Evolutionary conservation across 2,797 vertebrate genomes (phyloP).

Genomic region (Rachycentron canadum): DNA sequence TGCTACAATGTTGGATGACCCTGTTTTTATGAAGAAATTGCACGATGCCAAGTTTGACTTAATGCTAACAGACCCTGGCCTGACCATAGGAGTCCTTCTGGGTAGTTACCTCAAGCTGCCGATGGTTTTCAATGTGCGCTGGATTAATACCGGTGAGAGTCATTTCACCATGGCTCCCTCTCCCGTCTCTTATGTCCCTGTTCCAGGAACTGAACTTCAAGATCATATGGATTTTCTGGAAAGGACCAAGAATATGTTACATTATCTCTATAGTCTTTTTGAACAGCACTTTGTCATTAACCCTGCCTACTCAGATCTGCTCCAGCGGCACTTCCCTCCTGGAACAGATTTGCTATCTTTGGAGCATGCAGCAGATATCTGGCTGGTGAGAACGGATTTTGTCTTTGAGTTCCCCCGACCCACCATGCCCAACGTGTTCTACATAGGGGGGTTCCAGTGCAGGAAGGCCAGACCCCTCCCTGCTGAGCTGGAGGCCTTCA

Average conservation of each 20-base stretch:
- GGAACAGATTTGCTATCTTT: conserved; percentile 73
- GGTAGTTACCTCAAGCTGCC: conserved; percentile 77
- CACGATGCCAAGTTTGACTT: conserved; percentile 75
- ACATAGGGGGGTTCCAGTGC: conserved; percentile 84
- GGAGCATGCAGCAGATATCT: conserved; percentile 75
- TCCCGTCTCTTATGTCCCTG: conserved; percentile 76
- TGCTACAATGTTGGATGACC: conserved; percentile 67
- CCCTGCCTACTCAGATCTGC: conserved; percentile 62
- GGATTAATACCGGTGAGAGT: conserved; percentile 74
- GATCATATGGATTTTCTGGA: conserved; percentile 77
- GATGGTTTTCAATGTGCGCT: conserved; percentile 78
- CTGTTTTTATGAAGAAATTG: conserved; percentile 64
- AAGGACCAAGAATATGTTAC: conserved; percentile 69
- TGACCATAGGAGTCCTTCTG: conserved; percentile 68
- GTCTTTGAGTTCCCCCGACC: conserved; percentile 84
- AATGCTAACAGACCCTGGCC: conserved; percentile 74
- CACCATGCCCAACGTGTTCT: conserved; percentile 83
- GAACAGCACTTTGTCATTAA: conserved; percentile 57
- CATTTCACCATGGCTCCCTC: conserved; percentile 74
- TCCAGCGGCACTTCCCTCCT: conserved; percentile 73
- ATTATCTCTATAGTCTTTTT: conserved; percentile 55
- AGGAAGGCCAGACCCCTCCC: conserved; percentile 66
- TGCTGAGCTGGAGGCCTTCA: conserved; percentile 75
- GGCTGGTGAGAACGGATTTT: conserved; percentile 80
- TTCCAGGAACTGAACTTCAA: conserved; percentile 70